Evolutionary conservation across 2,888 invertebrate genomes (phyloP).

Genomic region (Ommatoiulus sabulosus): DNA sequence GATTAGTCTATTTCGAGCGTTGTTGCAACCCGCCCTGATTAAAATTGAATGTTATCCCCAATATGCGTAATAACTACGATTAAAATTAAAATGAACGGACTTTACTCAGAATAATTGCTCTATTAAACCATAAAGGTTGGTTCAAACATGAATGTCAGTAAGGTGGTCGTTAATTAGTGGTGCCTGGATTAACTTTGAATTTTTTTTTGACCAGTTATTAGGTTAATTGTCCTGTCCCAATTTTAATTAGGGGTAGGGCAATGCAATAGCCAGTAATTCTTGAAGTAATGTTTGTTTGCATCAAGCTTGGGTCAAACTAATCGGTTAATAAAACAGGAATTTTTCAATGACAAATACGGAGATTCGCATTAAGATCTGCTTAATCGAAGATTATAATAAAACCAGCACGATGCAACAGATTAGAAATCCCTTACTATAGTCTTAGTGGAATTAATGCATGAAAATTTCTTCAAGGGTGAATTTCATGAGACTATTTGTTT

Average conservation of each 20-base stretch:
- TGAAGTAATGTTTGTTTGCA: background rate
- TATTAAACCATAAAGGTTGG: conserved; percentile 1
- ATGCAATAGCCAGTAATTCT: background rate
- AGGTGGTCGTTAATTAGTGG: background rate
- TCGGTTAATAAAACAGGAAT: background rate
- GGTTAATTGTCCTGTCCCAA: background rate
- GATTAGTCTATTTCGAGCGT: background rate
- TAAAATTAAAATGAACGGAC: background rate
- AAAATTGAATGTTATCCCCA: background rate
- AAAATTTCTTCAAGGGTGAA: background rate
- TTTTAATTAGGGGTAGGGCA: conserved; percentile 29
- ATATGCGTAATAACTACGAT: background rate
- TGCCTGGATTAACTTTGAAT: background rate
- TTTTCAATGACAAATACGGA: background rate
- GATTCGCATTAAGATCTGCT: background rate
- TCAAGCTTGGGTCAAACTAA: background rate
- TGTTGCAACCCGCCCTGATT: background rate
- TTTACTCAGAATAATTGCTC: background rate
- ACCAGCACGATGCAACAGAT: background rate
- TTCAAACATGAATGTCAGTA: conserved; percentile 6
- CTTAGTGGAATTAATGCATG: no score
- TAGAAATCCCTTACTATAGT: background rate
- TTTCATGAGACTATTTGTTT: background rate
- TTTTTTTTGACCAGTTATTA: conserved; percentile 16
- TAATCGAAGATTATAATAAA: background rate